Evolutionary conservation across 2,888 invertebrate genomes (phyloP), one percentile per base, ranked within the genome.

Genomic region (Ferdinandea cuprea): DNA sequence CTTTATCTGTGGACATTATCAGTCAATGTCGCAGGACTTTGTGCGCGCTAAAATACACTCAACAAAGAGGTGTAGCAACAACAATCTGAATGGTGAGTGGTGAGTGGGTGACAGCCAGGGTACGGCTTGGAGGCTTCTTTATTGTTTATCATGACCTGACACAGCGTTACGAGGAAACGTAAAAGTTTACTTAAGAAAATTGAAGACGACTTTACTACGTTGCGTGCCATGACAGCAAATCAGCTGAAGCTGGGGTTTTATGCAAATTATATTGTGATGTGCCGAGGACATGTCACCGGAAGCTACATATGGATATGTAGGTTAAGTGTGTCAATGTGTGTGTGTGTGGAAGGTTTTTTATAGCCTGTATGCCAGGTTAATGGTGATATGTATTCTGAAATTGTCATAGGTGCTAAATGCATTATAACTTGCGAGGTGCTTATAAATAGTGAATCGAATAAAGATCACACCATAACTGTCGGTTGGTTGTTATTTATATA

Each of bases 151-250:
- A 72, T 42, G 52, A 72, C 42, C 59, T 44, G 42, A 56, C 48
- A 56, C 54, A 56, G 48, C 40, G 58, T 59, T 78, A 71, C 42
- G 17, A 11, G 8, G 30, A 58, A 58, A 44, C 42, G 54, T 61
- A 74, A 80, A 74, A 56, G 68, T 74, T 74, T 69, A 80, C 74
- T 74, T 74, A 80, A 80, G 74, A 61, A 80, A 74, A 80, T 74
- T 80, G 68, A 80, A 80, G 74, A 68, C 73, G 52, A 59, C 28
- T 46, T 65, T 37, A 32, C 30, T 5, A 8, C 2, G 25, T 61
- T 46, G 48, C 3, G 15, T 15, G 21, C 8, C n/a, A 28, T 21
- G 66, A n/a, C 5, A 35, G 21, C 4, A 13, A 13, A 17, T 48
- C 15, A 59, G 50, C 15, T 4, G 35, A 56, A 63, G 56, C 56